Base-by-base conservation (phyloP, 2,888 invertebrate species). In the Colletes collaris region DNA sequence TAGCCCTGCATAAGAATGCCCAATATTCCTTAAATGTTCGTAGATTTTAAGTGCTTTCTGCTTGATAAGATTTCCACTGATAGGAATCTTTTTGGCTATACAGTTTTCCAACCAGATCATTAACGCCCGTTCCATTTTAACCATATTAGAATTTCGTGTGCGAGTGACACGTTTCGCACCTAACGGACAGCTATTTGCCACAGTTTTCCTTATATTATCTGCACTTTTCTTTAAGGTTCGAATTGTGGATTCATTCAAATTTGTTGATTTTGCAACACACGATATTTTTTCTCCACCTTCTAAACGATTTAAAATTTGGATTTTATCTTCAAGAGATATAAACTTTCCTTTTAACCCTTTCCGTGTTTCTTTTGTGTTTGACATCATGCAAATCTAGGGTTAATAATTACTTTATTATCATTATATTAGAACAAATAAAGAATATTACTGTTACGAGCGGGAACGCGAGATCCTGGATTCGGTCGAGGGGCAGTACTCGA, bases 41-140 rank as follows among this genome's bases (percentile, higher is more conserved):
- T 81, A 81, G 75, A 81, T 75, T 81, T 77, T 80, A 72, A 82
- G 75, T 68, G 77, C 82, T 76, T 79, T 79, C 66, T 82, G 76
- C 58, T 71, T 81, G 69, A 82, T 76, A 62, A 79, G 66, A 82
- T 76, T 82, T 69, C 82, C 82, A 79, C 69, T 76, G 35, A 82
- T 62, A 67, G 76, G 66, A 66, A 82, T 79, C 58, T 76, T 76
- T 76, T 82, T 76, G 55, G 65, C 70, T 60, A 73, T 79, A 79
- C 79, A 79, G 60, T 82, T 76, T 66, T 82, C 76, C 44, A 82
- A 76, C 79, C 82, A 82, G 59, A 82, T 79, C 73, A 76, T 79
- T 19, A 76, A 53, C 46, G 76, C 77, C 50, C 59, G 67, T 74
- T 82, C 79, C 79, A 80, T 82, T 75, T 76, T 80, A 68, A 80